Conservation (phyloP, 1,140 invertebrate genomes). For the Drosophila bocqueti region DNA sequence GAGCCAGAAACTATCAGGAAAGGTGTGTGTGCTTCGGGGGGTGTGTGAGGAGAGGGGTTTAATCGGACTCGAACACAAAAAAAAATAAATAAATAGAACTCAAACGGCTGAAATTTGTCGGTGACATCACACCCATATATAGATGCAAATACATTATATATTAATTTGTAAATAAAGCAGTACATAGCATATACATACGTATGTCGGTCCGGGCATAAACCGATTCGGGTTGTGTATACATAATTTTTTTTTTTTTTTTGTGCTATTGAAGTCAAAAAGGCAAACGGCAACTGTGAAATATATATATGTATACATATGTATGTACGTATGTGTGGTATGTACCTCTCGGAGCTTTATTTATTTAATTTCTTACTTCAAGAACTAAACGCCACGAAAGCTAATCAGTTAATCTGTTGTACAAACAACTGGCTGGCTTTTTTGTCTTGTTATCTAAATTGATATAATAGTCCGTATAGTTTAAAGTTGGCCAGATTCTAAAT, state of each 20-base stretch:
- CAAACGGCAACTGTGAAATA: constrained; percentile 20
- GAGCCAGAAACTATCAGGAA: constrained; percentile 71
- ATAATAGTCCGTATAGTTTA: neutral
- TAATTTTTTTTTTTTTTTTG: constrained; percentile 20
- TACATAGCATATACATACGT: constrained; percentile 24
- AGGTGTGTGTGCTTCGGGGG: constrained; percentile 34
- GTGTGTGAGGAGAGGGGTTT: constrained; percentile 7
- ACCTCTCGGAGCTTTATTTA: constrained; percentile 18
- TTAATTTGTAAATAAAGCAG: constrained; percentile 33
- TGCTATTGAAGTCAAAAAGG: constrained; percentile 32
- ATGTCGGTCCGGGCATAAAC: constrained; percentile 30
- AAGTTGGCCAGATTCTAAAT: neutral
- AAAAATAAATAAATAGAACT: constrained; percentile 25
- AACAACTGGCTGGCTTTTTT: neutral
- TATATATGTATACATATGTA: neutral
- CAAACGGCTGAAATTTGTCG: constrained; percentile 37
- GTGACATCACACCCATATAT: constrained; percentile 14
- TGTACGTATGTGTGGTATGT: neutral
- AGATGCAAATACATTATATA: constrained; percentile 28
- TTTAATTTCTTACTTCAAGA: constrained; percentile 21
- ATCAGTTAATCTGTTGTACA: constrained; percentile 8
- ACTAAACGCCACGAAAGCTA: constrained; percentile 13
- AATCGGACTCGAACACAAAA: constrained; percentile 33
- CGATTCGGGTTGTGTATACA: constrained; percentile 42
- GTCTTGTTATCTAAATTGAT: neutral